Base-by-base conservation (phyloP, 2,888 invertebrate genomes). In the Ernsta delagoae region DNA sequence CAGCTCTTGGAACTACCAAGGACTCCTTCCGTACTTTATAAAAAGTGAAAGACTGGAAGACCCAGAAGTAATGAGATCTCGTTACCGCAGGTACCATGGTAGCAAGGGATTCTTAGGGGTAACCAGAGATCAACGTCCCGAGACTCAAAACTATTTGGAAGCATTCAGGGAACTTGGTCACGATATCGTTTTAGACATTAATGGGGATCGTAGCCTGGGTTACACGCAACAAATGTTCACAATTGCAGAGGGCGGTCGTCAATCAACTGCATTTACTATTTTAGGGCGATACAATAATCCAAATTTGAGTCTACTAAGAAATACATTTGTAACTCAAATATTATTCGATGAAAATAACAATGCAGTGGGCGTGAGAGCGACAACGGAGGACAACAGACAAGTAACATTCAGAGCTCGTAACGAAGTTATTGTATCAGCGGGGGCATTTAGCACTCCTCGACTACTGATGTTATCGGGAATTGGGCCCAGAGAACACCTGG, bases 401-500 rank as follows among this genome's bases (percentile, higher is more conserved):
- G 59, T 80, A 4, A 77, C 71, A 0, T 43, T 82, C 1, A 76
- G 73, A 61, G 80, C 80, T 3, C 77, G 68, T 0, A 79, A 77
- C 45, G 85, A 85, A 74, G 77, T 87, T 0, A 80, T 87, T 11
- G 5, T 86, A 24, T 79, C 81, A 3, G 83, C 81, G 5, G 86
- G 85, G 34, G 75, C 81, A 8, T 65, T 86, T 3, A 84, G 84
- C 34, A 73, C 79, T 9, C 81, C 86, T 0, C 78, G 84, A 59
- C 70, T 86, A 3, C 73, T 84, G 0, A 83, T 86, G 84, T 72
- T 84, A 3, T 85, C 86, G 0, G 86, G 85, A 12, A 79, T 85
- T 0, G 84, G 85, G 0, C 85, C 84, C 3, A 77, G 71, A 62
- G 70, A 79, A n/a, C 81, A 86, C 43, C 73, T 86, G 1, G 50